Percentiles rank a stretch among this genome's conserved stretches.
phyloP scores from a whole-genome alignment of 2,797 vertebrate species.

The Vespertilio murinus region DNA sequence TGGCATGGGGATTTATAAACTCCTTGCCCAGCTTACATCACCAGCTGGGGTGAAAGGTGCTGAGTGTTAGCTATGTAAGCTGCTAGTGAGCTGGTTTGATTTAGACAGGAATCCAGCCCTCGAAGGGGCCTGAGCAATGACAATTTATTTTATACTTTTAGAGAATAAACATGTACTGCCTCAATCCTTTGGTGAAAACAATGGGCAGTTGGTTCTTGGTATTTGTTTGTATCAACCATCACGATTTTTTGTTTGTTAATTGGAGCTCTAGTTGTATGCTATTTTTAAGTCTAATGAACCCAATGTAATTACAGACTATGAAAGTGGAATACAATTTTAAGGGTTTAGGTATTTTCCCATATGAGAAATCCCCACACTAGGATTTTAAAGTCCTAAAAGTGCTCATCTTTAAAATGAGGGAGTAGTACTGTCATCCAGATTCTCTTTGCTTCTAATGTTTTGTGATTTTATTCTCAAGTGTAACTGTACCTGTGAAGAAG shows the following conservation, averaged over 20 bases:
- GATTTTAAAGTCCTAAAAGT: not conserved
- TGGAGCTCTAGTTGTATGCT: not conserved
- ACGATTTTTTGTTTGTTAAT: not conserved
- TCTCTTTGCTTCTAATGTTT: not conserved
- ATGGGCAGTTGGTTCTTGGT: not conserved
- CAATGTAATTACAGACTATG: not conserved
- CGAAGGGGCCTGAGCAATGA: not conserved
- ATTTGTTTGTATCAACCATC: slow-evolving; percentile 21
- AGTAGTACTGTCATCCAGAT: not conserved
- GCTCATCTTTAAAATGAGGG: not conserved
- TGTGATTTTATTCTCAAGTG: not conserved
- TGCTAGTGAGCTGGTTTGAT: slow-evolving; percentile 14
- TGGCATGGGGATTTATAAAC: not conserved
- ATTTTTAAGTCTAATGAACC: slow-evolving; percentile 33
- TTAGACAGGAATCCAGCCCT: slow-evolving; percentile 2
- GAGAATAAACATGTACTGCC: not conserved
- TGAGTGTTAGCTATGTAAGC: not conserved
- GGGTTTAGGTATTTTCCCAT: not conserved
- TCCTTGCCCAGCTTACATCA: not conserved
- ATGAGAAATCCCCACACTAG: not conserved
- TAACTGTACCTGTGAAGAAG: not conserved
- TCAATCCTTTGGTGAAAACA: not conserved
- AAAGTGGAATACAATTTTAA: not conserved
- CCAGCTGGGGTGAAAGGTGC: not conserved
- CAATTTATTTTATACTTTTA: slow-evolving; percentile 37